Conservation (phyloP, 2,797 vertebrate species). For the Spea hammondii region DNA sequence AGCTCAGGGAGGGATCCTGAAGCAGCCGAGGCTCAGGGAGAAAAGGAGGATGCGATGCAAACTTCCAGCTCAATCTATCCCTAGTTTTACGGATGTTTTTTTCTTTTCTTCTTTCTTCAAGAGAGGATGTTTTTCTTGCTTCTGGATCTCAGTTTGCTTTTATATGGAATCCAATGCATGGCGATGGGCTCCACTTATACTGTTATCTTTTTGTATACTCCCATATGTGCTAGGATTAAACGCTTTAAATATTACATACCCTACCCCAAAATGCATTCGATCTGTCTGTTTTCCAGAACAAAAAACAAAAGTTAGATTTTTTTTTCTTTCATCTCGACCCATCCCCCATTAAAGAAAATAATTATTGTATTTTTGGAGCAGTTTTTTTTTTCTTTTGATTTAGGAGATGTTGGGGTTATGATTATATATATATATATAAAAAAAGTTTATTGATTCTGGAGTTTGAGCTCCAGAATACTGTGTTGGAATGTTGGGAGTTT, state of each 20-base stretch:
- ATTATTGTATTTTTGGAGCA: not conserved
- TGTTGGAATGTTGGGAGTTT: slow-evolving; percentile 78
- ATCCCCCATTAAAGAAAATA: too few species aligned
- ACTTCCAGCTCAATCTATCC: slow-evolving; percentile 1
- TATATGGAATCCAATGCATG: too few species aligned
- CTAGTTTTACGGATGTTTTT: not conserved
- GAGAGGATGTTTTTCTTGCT: too few species aligned
- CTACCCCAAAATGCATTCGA: too few species aligned
- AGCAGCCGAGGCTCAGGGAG: not conserved
- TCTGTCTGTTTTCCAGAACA: too few species aligned
- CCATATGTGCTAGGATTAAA: too few species aligned
- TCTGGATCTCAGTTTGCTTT: too few species aligned
- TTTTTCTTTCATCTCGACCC: too few species aligned
- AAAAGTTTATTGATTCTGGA: slow-evolving; percentile 61
- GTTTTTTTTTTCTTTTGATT: not conserved
- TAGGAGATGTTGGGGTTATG: not conserved
- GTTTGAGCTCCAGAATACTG: slow-evolving; percentile 68
- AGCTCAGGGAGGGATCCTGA: not conserved
- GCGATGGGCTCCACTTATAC: too few species aligned
- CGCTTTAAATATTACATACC: too few species aligned
- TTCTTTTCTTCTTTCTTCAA: not conserved
- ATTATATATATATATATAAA: not conserved
- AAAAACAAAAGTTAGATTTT: too few species aligned
- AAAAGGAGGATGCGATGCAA: not conserved
- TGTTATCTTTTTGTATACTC: too few species aligned